phyloP scores from a whole-genome alignment of 2,113 vertebrate species.

The Abramis brama region DNA sequence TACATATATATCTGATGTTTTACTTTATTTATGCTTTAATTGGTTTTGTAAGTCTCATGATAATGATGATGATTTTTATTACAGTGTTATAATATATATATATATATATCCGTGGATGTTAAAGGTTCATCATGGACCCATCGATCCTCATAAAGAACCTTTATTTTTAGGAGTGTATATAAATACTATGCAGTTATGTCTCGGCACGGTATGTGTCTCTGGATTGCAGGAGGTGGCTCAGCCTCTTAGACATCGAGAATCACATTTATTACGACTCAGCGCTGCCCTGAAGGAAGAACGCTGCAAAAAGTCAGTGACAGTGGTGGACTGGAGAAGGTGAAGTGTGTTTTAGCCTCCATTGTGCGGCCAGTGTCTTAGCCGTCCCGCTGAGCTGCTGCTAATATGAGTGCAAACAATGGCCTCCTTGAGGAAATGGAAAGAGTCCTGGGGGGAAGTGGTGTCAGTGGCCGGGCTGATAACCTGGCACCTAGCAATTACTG shows the following conservation, averaged over 20 bases:
- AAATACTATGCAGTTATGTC: not conserved
- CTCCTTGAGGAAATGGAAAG: slow-evolving; percentile 51
- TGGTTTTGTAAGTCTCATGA: too few species aligned
- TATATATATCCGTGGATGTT: too few species aligned
- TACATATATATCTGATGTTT: too few species aligned
- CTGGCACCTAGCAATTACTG: slow-evolving; percentile 62
- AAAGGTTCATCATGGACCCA: too few species aligned
- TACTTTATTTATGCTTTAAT: too few species aligned
- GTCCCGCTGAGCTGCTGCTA: slow-evolving; percentile 24
- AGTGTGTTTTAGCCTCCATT: slow-evolving; percentile 12
- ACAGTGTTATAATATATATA: too few species aligned
- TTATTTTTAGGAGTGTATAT: too few species aligned
- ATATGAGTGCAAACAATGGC: slow-evolving; percentile 50
- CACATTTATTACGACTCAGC: not conserved
- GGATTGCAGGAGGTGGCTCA: not conserved
- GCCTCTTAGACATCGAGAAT: not conserved
- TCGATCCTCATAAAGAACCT: too few species aligned
- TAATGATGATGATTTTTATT: too few species aligned
- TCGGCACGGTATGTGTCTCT: not conserved
- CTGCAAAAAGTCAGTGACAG: not conserved
- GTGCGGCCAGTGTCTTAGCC: not conserved
- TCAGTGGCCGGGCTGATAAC: slow-evolving; percentile 61
- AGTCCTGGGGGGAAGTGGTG: slow-evolving; percentile 50
- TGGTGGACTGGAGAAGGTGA: not conserved
- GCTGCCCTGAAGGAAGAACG: not conserved